A percentile compares a stretch with the other conserved stretches of the same genome.
Conservation (phyloP, 1,140 invertebrate species). For the Musca domestica region DNA sequence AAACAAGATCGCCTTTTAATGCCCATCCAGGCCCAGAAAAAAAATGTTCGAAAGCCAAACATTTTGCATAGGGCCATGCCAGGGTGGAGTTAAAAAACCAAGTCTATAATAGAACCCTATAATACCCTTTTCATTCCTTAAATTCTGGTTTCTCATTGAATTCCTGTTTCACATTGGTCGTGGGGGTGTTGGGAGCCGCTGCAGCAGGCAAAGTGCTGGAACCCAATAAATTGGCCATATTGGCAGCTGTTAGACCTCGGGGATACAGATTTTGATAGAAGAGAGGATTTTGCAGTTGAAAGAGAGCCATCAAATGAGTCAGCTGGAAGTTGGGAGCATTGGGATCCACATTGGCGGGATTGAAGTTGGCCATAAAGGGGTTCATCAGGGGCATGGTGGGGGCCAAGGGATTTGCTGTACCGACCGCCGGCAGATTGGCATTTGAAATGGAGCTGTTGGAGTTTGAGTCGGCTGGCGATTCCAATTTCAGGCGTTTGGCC, state of each 20-base stretch:
- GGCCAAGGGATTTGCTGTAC: neutral
- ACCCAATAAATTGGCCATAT: constrained; percentile 25
- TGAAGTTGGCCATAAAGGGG: constrained; percentile 36
- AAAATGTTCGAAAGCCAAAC: constrained; percentile 2
- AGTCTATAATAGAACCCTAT: neutral
- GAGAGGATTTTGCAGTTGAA: constrained; percentile 50
- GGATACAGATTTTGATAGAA: constrained; percentile 52
- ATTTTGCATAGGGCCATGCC: neutral
- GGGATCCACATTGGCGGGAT: constrained; percentile 23
- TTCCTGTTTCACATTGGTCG: neutral
- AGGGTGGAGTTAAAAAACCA: neutral
- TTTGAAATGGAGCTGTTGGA: neutral
- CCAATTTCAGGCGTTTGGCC: constrained; percentile 37
- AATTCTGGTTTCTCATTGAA: constrained; percentile 10
- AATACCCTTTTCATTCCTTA: constrained; percentile 9
- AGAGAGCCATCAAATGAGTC: constrained; percentile 49
- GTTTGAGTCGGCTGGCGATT: constrained; percentile 17
- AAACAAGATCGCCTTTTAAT: no score
- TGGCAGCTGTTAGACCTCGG: constrained; percentile 23
- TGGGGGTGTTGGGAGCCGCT: neutral
- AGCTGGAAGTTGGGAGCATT: constrained; percentile 45
- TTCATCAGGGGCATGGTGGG: constrained; percentile 10
- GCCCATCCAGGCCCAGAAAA: neutral
- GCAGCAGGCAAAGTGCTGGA: constrained; percentile 25
- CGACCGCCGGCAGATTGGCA: neutral